Evolutionary conservation across 2,797 vertebrate species (phyloP).

Genomic region (Streptopelia turtur): DNA sequence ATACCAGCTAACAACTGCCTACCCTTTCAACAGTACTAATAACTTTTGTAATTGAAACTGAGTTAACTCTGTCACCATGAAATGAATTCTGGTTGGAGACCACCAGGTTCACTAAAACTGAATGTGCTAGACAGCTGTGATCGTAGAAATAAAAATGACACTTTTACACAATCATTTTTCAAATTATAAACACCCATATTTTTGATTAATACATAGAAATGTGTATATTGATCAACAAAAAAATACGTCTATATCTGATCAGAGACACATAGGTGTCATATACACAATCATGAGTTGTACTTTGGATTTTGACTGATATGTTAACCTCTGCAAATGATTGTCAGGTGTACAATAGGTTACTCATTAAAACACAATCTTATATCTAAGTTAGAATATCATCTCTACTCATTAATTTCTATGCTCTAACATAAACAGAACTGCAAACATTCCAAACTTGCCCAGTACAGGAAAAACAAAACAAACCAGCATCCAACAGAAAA

Average conservation of each 20-base stretch:
- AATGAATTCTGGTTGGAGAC: neutral
- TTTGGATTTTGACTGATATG: neutral
- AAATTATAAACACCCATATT: neutral
- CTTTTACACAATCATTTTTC: neutral
- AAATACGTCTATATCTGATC: neutral
- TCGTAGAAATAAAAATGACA: neutral
- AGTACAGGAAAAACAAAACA: neutral
- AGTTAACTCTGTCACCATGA: neutral
- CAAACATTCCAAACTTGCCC: neutral
- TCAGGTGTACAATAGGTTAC: neutral
- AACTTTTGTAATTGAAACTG: neutral
- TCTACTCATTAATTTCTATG: neutral
- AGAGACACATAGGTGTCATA: neutral
- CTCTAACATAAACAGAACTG: accelerated
- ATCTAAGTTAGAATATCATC: neutral
- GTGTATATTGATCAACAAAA: neutral
- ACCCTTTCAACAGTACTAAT: neutral
- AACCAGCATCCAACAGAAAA: neutral
- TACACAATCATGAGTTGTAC: neutral
- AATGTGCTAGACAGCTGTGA: neutral
- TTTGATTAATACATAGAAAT: neutral
- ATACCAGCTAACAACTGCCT: neutral
- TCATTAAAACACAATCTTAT: neutral
- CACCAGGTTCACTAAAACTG: neutral
- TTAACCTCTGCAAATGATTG: neutral